These are phyloP conservation scores for Megalopta genalis DNA, from an alignment of 1,140 invertebrate genomes.

Conservation along the genomic window DNA sequence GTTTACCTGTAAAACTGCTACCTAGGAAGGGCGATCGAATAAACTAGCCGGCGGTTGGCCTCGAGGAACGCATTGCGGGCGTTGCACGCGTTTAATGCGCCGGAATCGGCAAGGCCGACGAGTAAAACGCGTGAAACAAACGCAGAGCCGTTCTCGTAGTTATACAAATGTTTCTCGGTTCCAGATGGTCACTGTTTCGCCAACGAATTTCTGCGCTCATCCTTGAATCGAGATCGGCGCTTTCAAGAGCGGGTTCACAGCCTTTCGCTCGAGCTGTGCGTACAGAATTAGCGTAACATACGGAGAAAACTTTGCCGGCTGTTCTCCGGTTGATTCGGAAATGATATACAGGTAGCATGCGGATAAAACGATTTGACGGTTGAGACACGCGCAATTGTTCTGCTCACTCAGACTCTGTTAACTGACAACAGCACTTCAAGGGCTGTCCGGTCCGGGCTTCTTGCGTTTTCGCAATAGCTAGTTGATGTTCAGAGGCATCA, in stretches of 20 bases:
- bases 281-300: too few species aligned
- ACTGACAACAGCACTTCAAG: slow-evolving; percentile 25
- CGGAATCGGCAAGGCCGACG: slow-evolving; percentile 1
- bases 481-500: slow-evolving; percentile 74
- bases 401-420: slow-evolving; percentile 34
- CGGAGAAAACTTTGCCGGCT: too few species aligned
- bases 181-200: background rate
- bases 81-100: background rate
- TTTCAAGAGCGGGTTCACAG: background rate
- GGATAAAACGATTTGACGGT: background rate
- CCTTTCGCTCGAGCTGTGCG: background rate
- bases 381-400: slow-evolving; percentile 7
- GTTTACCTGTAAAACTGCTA: too few species aligned
- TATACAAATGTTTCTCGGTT: slow-evolving; percentile 4
- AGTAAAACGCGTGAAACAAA: background rate
- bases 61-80: background rate
- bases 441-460: slow-evolving; percentile 26
- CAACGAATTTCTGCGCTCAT: background rate
- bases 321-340: slow-evolving; percentile 7
- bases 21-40: background rate
- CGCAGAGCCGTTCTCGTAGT: background rate
- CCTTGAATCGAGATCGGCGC: slow-evolving; percentile 10
- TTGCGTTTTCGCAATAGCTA: slow-evolving; percentile 41
- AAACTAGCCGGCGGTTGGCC: too few species aligned
- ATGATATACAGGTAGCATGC: background rate